These are phyloP conservation scores for Amazona vittata DNA, from an alignment of 2,113 vertebrate species.

Conservation along the genomic window DNA sequence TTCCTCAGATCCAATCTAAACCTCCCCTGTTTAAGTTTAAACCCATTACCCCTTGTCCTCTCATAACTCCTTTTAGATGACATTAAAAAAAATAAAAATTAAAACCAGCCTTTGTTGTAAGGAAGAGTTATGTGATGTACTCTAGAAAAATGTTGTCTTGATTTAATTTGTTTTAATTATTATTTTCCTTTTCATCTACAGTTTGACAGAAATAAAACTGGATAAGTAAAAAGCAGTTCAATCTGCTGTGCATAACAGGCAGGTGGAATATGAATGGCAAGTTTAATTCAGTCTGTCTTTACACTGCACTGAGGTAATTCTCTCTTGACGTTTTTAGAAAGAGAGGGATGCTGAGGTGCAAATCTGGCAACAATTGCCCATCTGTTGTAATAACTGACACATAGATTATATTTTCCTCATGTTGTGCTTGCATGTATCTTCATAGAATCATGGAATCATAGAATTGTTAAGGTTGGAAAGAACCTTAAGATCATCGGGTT, in stretches of 20 bases:
- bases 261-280: neutral
- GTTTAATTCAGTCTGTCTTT: neutral
- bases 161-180: neutral
- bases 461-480: neutral
- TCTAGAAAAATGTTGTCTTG: neutral
- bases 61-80: neutral
- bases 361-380: neutral
- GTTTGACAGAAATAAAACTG: neutral
- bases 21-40: too few species aligned
- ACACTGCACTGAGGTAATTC: neutral
- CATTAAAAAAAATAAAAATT: neutral
- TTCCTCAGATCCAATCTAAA: too few species aligned
- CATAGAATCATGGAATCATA: neutral
- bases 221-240: neutral
- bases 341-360: neutral
- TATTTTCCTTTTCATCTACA: neutral
- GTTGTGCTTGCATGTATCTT: neutral
- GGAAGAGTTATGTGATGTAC: neutral
- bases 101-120: neutral
- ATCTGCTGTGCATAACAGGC: neutral
- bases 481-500: neutral
- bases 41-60: too few species aligned
- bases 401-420: neutral
- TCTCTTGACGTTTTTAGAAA: neutral
- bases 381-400: neutral